Conservation (phyloP, 2,797 vertebrate species). For the Salarias fasciatus region DNA sequence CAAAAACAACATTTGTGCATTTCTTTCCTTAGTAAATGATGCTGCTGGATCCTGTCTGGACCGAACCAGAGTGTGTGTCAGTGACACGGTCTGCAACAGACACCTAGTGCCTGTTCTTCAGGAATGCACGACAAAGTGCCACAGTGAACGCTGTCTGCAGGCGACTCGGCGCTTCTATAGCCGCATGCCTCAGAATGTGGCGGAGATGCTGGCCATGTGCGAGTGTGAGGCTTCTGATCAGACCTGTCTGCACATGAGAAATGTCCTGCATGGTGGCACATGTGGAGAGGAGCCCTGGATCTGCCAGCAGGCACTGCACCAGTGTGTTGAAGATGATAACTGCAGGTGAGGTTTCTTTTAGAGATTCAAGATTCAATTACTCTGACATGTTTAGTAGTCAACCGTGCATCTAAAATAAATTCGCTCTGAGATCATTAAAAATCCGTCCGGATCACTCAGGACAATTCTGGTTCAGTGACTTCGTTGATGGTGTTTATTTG, state of each 20-base stretch:
- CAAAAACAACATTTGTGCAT: not conserved
- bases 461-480: too few relatives aligned
- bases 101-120: slow-evolving; percentile 84
- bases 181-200: slow-evolving; percentile 82
- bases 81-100: slow-evolving; percentile 87
- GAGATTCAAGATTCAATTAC: too few relatives aligned
- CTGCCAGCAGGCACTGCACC: slow-evolving; percentile 61
- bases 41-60: slow-evolving; percentile 83
- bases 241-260: slow-evolving; percentile 82
- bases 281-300: slow-evolving; percentile 72
- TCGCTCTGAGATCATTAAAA: too few relatives aligned
- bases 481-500: too few relatives aligned
- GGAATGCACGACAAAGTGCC: slow-evolving; percentile 83
- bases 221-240: slow-evolving; percentile 83
- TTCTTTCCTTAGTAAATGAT: slow-evolving; percentile 64
- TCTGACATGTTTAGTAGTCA: not conserved
- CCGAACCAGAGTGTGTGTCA: slow-evolving; percentile 81
- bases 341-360: slow-evolving; percentile 73
- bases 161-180: slow-evolving; percentile 83
- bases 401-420: not conserved
- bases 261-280: slow-evolving; percentile 82
- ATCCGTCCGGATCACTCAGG: too few relatives aligned
- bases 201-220: slow-evolving; percentile 89
- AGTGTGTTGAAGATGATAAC: slow-evolving; percentile 50
- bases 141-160: slow-evolving; percentile 78